Evolutionary conservation across 2,797 vertebrate genomes (phyloP), one percentile per base, ranked within the genome.

Genomic region (Falco columbarius): DNA sequence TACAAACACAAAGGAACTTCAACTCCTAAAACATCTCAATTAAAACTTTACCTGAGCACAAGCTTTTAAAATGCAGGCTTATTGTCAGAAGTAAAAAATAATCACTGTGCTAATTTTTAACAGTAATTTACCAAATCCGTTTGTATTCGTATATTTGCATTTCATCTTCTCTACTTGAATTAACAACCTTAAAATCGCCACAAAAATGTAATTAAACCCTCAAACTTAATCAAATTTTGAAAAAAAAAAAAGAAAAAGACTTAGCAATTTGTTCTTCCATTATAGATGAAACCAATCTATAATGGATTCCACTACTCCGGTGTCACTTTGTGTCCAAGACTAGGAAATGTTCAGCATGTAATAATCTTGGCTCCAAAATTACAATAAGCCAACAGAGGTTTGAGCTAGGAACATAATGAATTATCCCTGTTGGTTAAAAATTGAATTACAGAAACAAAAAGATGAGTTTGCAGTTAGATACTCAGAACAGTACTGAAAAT

Each of bases 1-100:
- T 11, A 42, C 6, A 66, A 89, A 89, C 46, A 81, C 44, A 87
- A 55, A 79, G 68, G 79, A 92, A 93, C 68, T 81, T 62, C 36
- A n/a, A 44, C 72, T 82, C 76, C 55, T 77, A 30, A 92, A 95
- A 73, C 36, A 32, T 23, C 96, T 97, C 93, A 96, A 93, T 96
- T 96, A 94, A 93, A 94, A 89, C 47, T 85, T 80, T 26, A 84
- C 81, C 91, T 65, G 46, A 84, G 74, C 15, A 9, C 49, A 51
- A 34, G 66, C 52, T 80, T 87, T 90, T 86, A 80, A 90, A 93
- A 92, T 8, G 15, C 1, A 3, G 3, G 12, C 4, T 40, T 38
- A 40, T 83, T 51, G 75, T 68, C 72, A 30, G 26, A 27, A 36
- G 49, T n/a, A 54, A 94, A 94, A 91, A 82, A 66, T 40, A 56